Percentiles rank a stretch among this genome's conserved stretches.
Conservation (phyloP, 2,113 vertebrate genomes). For the Lagopus leucura region DNA sequence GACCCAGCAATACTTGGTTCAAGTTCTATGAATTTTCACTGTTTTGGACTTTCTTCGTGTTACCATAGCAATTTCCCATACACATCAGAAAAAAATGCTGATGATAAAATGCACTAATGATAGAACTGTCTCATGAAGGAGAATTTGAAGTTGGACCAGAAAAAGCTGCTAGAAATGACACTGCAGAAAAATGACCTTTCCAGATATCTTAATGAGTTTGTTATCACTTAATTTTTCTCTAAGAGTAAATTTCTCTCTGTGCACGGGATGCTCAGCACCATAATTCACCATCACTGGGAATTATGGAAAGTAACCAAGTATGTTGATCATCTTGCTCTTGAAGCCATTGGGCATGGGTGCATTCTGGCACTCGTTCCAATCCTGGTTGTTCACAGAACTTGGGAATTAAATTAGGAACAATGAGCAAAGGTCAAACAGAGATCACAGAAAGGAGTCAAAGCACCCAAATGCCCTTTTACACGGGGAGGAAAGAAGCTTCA, state of each 20-base stretch:
- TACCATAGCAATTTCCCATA: slow-evolving; percentile 53
- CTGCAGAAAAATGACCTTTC: not conserved
- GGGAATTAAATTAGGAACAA: not conserved
- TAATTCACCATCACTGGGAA: not conserved
- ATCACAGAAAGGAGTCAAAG: slow-evolving; percentile 6
- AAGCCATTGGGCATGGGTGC: not conserved
- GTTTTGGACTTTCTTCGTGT: slow-evolving; percentile 5
- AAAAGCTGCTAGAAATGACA: not conserved
- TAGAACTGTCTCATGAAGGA: not conserved
- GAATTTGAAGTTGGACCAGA: not conserved
- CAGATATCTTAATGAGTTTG: not conserved
- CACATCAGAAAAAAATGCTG: not conserved
- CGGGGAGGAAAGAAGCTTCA: not conserved
- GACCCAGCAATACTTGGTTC: slow-evolving; percentile 6
- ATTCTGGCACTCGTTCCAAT: not conserved
- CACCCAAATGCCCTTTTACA: not conserved
- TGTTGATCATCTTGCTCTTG: not conserved
- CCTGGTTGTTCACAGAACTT: not conserved
- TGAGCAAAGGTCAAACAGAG: not conserved
- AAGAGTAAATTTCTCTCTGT: not conserved
- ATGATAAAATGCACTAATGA: slow-evolving; percentile 17
- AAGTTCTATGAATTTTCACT: not conserved
- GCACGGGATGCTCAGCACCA: not conserved
- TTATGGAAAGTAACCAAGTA: not conserved
- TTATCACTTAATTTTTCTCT: not conserved